Evolutionary conservation across 2,888 invertebrate genomes (phyloP).

Genomic region (Zygogramma bicolorata): DNA sequence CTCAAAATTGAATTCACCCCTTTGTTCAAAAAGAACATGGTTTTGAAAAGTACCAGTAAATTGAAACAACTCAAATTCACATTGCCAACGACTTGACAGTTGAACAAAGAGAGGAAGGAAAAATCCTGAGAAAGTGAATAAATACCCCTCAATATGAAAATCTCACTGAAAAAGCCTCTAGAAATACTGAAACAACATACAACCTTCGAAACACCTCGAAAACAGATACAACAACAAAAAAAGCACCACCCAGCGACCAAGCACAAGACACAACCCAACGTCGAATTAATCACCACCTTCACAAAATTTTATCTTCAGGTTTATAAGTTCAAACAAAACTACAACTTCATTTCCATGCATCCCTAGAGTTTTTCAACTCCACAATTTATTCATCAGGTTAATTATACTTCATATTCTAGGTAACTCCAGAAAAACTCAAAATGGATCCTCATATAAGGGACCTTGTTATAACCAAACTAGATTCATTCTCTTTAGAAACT

Average conservation of each 20-base stretch:
- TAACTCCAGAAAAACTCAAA: too few relatives aligned
- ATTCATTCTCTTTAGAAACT: too few relatives aligned
- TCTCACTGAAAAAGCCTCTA: slow-evolving; percentile 4
- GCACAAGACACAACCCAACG: slow-evolving; percentile 7
- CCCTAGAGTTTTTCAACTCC: neutral
- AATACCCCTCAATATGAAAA: slow-evolving; percentile 1
- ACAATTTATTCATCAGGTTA: neutral
- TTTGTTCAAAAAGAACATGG: neutral
- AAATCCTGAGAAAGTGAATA: slow-evolving; percentile 11
- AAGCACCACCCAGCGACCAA: slow-evolving; percentile 12
- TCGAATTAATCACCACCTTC: slow-evolving; percentile 3
- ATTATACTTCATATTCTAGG: neutral
- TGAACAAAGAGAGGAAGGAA: slow-evolving; percentile 11
- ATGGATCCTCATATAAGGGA: too few relatives aligned
- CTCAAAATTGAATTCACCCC: slow-evolving; percentile 9
- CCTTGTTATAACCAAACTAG: too few relatives aligned
- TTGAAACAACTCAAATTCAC: slow-evolving; percentile 12
- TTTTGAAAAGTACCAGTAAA: slow-evolving; percentile 10
- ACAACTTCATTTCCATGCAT: slow-evolving; percentile 2
- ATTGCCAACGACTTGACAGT: slow-evolving; percentile 13
- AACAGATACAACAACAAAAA: slow-evolving; percentile 6
- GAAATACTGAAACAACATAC: slow-evolving; percentile 1
- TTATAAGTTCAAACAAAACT: slow-evolving; percentile 1
- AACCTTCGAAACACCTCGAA: neutral
- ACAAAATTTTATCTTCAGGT: neutral